Evolutionary conservation across 1,140 invertebrate species (phyloP).

Genomic region (Drosophila bifasciata): DNA sequence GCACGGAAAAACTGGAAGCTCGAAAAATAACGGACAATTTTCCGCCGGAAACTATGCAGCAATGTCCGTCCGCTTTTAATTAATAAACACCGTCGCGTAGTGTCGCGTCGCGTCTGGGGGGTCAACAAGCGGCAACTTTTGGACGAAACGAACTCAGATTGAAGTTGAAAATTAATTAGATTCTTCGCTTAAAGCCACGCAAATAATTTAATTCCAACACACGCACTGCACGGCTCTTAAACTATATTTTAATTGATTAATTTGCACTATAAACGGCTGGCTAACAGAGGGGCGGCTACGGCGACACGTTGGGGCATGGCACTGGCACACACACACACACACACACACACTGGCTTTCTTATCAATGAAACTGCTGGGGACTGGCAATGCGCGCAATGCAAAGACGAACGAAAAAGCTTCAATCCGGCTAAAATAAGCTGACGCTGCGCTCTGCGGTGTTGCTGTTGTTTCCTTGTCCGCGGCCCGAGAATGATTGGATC

Average conservation of each 20-base stretch:
- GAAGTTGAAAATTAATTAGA: slow-evolving; percentile 1
- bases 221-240: slow-evolving; percentile 11
- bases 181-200: slow-evolving; percentile 5
- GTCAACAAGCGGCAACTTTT: background rate
- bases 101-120: no score
- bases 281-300: slow-evolving; percentile 1
- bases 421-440: slow-evolving; percentile 33
- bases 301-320: slow-evolving; percentile 23
- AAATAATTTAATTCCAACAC: slow-evolving; percentile 43
- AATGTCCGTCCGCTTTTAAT: slow-evolving; percentile 27
- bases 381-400: slow-evolving; percentile 38
- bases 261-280: slow-evolving; percentile 30
- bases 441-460: slow-evolving; percentile 38
- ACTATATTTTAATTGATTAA: slow-evolving; percentile 51
- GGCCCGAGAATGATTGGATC: no score
- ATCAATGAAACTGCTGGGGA: slow-evolving; percentile 66
- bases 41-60: slow-evolving; percentile 53
- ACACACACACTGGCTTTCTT: slow-evolving; percentile 64
- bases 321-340: no score
- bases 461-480: slow-evolving; percentile 6
- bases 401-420: slow-evolving; percentile 41
- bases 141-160: background rate
- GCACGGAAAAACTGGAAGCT: slow-evolving; percentile 23
- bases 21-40: slow-evolving; percentile 26
- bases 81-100: slow-evolving; percentile 21